These are phyloP conservation scores for Hemithea aestivaria DNA, from an alignment of 2,888 invertebrate species.

Conservation along the genomic window DNA sequence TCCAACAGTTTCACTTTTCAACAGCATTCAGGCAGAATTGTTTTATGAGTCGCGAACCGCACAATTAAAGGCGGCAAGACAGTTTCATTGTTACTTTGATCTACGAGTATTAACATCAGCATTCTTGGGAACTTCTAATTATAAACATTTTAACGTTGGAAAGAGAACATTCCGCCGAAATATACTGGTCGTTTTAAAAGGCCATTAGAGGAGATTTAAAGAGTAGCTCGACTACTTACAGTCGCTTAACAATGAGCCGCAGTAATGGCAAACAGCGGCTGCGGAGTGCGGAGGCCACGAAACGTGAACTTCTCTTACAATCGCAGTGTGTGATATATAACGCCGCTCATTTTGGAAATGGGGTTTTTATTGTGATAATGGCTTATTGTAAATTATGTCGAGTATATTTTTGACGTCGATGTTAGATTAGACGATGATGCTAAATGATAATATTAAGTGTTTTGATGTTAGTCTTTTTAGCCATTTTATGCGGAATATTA, in stretches of 20 bases:
- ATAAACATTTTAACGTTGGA: constrained; percentile 52
- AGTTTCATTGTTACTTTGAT: constrained; percentile 30
- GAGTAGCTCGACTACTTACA: constrained; percentile 57
- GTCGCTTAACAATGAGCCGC: constrained; percentile 60
- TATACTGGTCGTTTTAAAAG: constrained; percentile 67
- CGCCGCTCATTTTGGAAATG: too few relatives aligned
- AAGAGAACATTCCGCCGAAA: constrained; percentile 49
- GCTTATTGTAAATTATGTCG: too few relatives aligned
- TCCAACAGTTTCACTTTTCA: constrained; percentile 16
- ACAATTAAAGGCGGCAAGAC: constrained; percentile 23
- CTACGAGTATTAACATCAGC: constrained; percentile 22
- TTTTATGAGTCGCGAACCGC: constrained; percentile 19
- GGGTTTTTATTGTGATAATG: too few relatives aligned
- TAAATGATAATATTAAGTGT: too few relatives aligned
- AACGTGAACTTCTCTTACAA: constrained; percentile 34
- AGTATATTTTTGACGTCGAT: too few relatives aligned
- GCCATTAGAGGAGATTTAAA: constrained; percentile 70
- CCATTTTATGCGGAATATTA: too few relatives aligned
- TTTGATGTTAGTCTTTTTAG: too few relatives aligned
- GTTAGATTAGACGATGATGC: too few relatives aligned
- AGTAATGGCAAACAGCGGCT: constrained; percentile 52
- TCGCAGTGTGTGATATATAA: constrained; percentile 19
- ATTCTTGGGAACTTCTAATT: constrained; percentile 40
- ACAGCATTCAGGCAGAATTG: constrained; percentile 11
- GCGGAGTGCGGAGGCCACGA: constrained; percentile 40